Conservation (phyloP, 1,140 invertebrate genomes). For the Anadara kagoshimensis region DNA sequence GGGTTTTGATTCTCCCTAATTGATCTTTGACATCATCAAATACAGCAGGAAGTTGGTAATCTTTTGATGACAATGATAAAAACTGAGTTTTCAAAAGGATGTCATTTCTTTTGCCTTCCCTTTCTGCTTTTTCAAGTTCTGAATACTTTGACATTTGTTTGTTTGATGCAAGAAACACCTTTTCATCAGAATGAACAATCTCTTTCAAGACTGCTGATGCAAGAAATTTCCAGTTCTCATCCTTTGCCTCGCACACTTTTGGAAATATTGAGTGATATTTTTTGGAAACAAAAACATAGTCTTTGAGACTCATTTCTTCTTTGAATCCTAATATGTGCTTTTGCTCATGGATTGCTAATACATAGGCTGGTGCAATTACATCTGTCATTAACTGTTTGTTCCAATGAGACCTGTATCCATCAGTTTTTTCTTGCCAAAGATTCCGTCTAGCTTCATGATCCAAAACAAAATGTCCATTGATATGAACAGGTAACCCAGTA, state of each 20-base stretch:
- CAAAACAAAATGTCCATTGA: constrained; percentile 71
- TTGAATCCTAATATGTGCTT: constrained; percentile 34
- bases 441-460: constrained; percentile 64
- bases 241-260: neutral
- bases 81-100: too few species aligned
- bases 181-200: neutral
- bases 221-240: constrained; percentile 26
- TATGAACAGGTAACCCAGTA: constrained; percentile 65
- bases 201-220: neutral
- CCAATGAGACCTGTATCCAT: constrained; percentile 35
- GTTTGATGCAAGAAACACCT: neutral
- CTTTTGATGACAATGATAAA: too few species aligned
- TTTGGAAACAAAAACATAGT: constrained; percentile 19
- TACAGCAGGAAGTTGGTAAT: neutral
- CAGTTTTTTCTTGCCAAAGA: constrained; percentile 51
- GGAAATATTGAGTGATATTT: constrained; percentile 32
- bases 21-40: neutral
- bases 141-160: neutral
- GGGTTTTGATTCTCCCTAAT: neutral
- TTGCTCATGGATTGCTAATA: constrained; percentile 5
- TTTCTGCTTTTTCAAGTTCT: too few species aligned
- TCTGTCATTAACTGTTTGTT: constrained; percentile 12
- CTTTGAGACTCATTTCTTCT: neutral
- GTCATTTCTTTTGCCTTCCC: too few species aligned
- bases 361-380: neutral